phyloP scores from a whole-genome alignment of 2,888 invertebrate genomes.

The Helicoverpa assulta region DNA sequence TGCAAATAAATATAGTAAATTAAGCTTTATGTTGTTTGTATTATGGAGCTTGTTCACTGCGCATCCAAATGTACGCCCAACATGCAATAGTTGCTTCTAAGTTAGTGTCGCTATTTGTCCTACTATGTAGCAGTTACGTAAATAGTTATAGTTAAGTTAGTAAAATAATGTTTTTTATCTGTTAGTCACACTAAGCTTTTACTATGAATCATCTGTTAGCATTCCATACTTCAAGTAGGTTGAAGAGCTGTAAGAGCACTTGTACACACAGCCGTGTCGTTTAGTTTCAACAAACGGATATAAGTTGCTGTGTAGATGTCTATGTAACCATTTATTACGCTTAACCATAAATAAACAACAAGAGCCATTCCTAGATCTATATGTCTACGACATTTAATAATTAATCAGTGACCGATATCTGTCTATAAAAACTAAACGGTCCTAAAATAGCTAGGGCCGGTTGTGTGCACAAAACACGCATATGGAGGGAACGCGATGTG shows the following conservation, averaged over 20 bases:
- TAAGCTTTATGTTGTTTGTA: not conserved
- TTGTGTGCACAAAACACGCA: constrained; percentile 26
- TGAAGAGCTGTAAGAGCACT: constrained; percentile 26
- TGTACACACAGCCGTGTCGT: constrained; percentile 41
- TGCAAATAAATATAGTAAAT: constrained; percentile 16
- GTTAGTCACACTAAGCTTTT: constrained; percentile 42
- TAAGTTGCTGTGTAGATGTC: constrained; percentile 7
- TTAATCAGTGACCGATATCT: constrained; percentile 5
- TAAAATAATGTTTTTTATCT: constrained; percentile 63
- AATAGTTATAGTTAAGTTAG: constrained; percentile 22
- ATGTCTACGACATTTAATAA: not conserved
- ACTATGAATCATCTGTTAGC: constrained; percentile 36
- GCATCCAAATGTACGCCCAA: constrained; percentile 16
- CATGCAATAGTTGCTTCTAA: constrained; percentile 31
- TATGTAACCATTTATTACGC: too few relatives aligned
- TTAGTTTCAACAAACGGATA: constrained; percentile 37
- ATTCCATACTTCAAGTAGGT: constrained; percentile 19
- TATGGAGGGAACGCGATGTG: constrained; percentile 49
- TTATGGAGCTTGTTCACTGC: constrained; percentile 1
- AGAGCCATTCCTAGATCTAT: too few relatives aligned
- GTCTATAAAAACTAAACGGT: constrained; percentile 8
- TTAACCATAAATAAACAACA: too few relatives aligned
- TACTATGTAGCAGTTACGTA: not conserved
- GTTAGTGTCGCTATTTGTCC: constrained; percentile 3
- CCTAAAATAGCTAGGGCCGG: constrained; percentile 7